Evolutionary conservation across 2,888 invertebrate species (phyloP).

Genomic region (Hipparchia sbordonii): DNA sequence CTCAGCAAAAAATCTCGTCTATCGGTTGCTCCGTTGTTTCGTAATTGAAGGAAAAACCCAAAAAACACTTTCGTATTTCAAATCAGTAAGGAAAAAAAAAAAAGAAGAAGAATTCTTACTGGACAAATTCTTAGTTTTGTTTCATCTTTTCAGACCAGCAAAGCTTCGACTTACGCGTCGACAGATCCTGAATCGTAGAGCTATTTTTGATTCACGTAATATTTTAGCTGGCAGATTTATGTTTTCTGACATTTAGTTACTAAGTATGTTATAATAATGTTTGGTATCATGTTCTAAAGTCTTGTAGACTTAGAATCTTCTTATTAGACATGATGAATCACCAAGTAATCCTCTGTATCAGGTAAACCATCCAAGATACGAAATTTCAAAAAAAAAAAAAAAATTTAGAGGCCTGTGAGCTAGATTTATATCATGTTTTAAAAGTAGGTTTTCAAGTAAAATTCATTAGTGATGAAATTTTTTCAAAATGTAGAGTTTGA

Average conservation of each 20-base stretch:
- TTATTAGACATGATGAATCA: conserved; percentile 2
- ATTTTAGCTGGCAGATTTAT: conserved; percentile 11
- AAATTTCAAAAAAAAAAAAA: not conserved
- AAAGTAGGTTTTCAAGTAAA: not conserved
- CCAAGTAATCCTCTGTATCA: not conserved
- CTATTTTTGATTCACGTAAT: conserved; percentile 4
- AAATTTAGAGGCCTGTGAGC: too few species aligned
- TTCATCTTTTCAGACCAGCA: conserved; percentile 65
- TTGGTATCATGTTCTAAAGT: not conserved
- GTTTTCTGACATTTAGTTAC: conserved; percentile 26
- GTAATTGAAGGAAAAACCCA: too few species aligned
- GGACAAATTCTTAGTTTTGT: not conserved
- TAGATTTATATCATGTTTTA: not conserved
- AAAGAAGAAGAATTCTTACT: not conserved
- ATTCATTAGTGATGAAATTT: not conserved
- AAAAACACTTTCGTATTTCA: too few species aligned
- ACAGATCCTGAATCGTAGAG: conserved; percentile 64
- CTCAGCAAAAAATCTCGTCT: too few species aligned
- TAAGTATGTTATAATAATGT: conserved; percentile 1
- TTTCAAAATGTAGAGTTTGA: not conserved
- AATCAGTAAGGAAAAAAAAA: too few species aligned
- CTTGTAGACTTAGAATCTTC: conserved; percentile 10
- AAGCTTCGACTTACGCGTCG: conserved; percentile 63
- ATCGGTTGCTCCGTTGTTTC: too few species aligned
- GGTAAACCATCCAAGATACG: not conserved